Evolutionary conservation across 2,888 invertebrate species (phyloP), one percentile per base, ranked within the genome.

Genomic region (Diachrysia chrysitis): DNA sequence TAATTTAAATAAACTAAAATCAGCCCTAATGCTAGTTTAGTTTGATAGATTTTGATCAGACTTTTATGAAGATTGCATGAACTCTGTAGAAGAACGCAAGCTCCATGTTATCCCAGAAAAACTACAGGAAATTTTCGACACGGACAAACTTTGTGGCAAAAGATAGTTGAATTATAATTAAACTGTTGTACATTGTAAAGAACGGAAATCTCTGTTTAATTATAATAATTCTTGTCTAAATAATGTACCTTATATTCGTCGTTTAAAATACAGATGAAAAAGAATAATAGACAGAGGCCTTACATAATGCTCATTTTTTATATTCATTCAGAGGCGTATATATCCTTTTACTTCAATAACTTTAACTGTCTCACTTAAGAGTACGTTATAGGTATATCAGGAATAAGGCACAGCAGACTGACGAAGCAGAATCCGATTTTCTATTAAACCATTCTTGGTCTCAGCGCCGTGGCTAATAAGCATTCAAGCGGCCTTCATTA

Each of bases 401-500:
- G 73, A 83, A 81, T 82, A 81, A 76, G 83, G 78, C 80, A 82
- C 83, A 79, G 85, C 82, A 81, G 82, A 82, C 89, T 91, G 87
- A 89, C 87, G 85, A 76, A 77, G 83, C 87, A 76, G 80, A 85
- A 89, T 89, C 87, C 84, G 83, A 85, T 87, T 87, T 86, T 86
- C 84, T 83, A 87, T 89, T 87, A 87, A 88, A 87, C 82, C 86
- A 87, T 89, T 85, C 78, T 79, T 74, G 72, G 76, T 89, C 87
- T 90, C 90, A 89, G 90, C 87, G 82, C 69, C 82, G 81, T 76
- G 84, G 85, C 86, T 91, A 92, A 93, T 92, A 93, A 93, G 90
- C 89, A 87, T 90, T 87, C 85, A 87, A 88, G 87, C 90, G 84
- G 85, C 85, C 86, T 90, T 93, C 91, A 93, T 93, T 92, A 92